Base-by-base conservation (phyloP, 2,888 invertebrate genomes). In the Dryococelus australis region DNA sequence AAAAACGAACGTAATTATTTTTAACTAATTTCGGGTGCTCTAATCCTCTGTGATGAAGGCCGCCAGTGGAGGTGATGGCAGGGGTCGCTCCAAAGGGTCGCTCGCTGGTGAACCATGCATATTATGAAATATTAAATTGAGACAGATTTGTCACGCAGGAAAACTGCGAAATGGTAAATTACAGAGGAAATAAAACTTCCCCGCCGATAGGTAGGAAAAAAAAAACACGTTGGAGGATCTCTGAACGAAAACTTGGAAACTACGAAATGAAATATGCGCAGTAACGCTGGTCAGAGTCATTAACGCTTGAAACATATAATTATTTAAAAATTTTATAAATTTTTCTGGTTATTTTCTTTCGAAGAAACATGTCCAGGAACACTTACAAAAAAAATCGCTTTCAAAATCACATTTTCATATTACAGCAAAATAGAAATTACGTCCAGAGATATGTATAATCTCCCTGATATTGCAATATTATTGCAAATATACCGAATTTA, bases 1-100 rank as follows among this genome's bases (percentile, higher is more conserved):
- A 79, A 84, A 86, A 87, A 86, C 87, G n/a, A 80, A 86, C 85
- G 86, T 87, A 87, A 87, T 87, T 87, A 87, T 87, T 87, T 86
- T 87, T 87, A 85, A 87, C 87, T 87, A 87, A 87, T 87, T 87
- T 86, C 84, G 84, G 53, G 84, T 51, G 84, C 86, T 80, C 51
- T 51, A 79, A 79, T 85, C 85, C 85, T 80, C 51, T 85, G 51
- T 85, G 87, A 65, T 87, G 87, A 87, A 84, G 85, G 51, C 86
- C 51, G 26, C 81, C 27, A 24, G 43, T 26, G 35, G 53, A 51
- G 84, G 35, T 53, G 85, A 51, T 28, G 87, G 84, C 53, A 0
- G 86, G 79, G 78, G 78, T 10, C 43, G 85, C 51, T 35, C 86
- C 78, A 86, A 87, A 27, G 83, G 83, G 83, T 83, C 35, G 83